Percentiles rank a stretch among this genome's conserved stretches.
Evolutionary conservation across 1,140 invertebrate genomes (phyloP).

Genomic region (Colletes gigas): DNA sequence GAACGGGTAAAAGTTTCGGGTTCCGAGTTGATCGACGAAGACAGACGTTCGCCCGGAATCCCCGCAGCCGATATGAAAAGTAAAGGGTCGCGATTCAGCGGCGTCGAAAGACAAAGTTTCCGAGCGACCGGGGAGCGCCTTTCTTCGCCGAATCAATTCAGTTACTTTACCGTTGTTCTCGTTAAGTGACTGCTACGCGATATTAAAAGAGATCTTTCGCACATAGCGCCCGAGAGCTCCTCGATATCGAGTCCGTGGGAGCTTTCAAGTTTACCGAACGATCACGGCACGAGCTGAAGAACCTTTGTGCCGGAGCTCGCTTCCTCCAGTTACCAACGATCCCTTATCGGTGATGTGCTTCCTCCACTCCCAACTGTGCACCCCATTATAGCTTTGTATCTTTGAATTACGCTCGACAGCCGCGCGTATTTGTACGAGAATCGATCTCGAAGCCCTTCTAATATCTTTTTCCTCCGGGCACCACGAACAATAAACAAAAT

Average conservation of each 20-base stretch:
- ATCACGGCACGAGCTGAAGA: constrained; percentile 2
- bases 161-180: not conserved
- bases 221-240: not conserved
- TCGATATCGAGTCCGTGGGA: constrained; percentile 7
- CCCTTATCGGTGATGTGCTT: constrained; percentile 1
- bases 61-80: not conserved
- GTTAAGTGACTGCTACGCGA: not conserved
- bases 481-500: too few relatives aligned
- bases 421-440: not conserved
- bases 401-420: constrained; percentile 4
- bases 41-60: too few relatives aligned
- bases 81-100: not conserved
- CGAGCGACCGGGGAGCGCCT: too few relatives aligned
- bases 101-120: not conserved
- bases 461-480: too few relatives aligned
- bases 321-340: constrained; percentile 1
- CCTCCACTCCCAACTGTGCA: not conserved
- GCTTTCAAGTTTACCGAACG: constrained; percentile 18
- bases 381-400: not conserved
- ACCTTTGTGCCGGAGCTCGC: constrained; percentile 15
- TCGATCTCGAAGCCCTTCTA: not conserved
- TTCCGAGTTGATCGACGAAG: not conserved
- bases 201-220: not conserved
- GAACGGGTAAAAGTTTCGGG: not conserved
- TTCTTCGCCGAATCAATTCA: not conserved